Conservation (phyloP, 2,888 invertebrate genomes). For the Drosophila kuntzei region DNA sequence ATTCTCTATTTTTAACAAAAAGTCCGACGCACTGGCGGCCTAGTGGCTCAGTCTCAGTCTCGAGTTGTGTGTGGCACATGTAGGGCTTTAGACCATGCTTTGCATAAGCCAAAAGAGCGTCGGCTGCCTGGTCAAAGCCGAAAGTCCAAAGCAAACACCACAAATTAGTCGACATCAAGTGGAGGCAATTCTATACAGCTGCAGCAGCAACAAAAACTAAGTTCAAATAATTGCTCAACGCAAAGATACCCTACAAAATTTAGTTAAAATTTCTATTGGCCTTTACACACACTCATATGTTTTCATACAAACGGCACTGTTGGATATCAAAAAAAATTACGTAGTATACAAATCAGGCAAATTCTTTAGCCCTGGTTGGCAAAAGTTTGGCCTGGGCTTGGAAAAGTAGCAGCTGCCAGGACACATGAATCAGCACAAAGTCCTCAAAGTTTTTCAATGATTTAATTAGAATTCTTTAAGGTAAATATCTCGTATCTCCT, state of each 20-base stretch:
- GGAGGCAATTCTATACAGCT: constrained; percentile 26
- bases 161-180: constrained; percentile 73
- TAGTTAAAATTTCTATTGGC: neutral
- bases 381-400: constrained; percentile 48
- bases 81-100: constrained; percentile 61
- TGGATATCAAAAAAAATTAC: neutral
- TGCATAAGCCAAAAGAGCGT: constrained; percentile 72
- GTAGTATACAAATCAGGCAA: constrained; percentile 72
- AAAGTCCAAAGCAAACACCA: constrained; percentile 79
- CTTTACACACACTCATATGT: neutral
- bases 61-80: constrained; percentile 50
- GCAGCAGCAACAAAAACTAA: constrained; percentile 17
- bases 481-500: constrained; percentile 52
- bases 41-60: constrained; percentile 34
- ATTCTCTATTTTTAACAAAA: constrained; percentile 26
- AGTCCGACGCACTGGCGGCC: constrained; percentile 59
- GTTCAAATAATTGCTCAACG: constrained; percentile 9
- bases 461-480: constrained; percentile 80
- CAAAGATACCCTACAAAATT: constrained; percentile 34
- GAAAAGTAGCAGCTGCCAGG: constrained; percentile 73
- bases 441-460: constrained; percentile 78
- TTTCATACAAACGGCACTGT: neutral
- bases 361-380: constrained; percentile 53
- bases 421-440: constrained; percentile 79
- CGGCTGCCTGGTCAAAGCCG: constrained; percentile 50